These are phyloP conservation scores for Drosophila bocqueti DNA, from an alignment of 1,140 invertebrate genomes.

Conservation along the genomic window DNA sequence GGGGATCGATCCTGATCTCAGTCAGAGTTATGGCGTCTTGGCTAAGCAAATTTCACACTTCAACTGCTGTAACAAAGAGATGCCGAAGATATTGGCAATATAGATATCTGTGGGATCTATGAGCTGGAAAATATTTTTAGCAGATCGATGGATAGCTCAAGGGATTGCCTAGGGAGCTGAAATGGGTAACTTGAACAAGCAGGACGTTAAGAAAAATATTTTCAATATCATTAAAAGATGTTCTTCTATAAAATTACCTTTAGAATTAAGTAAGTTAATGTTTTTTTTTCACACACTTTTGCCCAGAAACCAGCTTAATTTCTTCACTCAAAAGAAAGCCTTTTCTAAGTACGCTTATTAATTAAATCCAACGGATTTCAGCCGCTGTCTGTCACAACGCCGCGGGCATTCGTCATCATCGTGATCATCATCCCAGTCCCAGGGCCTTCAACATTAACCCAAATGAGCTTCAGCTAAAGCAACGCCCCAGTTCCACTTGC, in stretches of 20 bases:
- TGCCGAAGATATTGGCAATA: conserved; percentile 16
- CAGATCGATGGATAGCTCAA: neutral
- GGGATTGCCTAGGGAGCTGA: too few relatives aligned
- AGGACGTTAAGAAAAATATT: neutral
- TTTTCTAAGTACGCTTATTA: conserved; percentile 23
- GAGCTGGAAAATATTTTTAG: neutral
- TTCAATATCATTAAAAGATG: neutral
- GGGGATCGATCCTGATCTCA: conserved; percentile 16
- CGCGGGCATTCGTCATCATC: conserved; percentile 38
- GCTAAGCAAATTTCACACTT: conserved; percentile 59
- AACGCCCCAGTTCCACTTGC: conserved; percentile 71
- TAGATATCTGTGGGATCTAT: conserved; percentile 11
- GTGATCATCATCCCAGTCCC: conserved; percentile 42
- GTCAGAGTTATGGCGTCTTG: conserved; percentile 8
- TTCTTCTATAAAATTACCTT: neutral
- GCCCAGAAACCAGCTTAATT: too few relatives aligned
- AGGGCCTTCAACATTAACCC: conserved; percentile 66
- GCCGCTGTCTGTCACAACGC: conserved; percentile 33
- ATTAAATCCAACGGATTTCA: conserved; percentile 22
- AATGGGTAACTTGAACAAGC: neutral
- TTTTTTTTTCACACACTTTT: neutral
- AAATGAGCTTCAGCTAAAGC: conserved; percentile 59
- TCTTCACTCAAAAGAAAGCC: neutral
- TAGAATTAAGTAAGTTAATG: neutral
- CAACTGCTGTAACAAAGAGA: conserved; percentile 16